Evolutionary conservation across 2,797 vertebrate genomes (phyloP).

Genomic region (Rhynchonycteris naso): DNA sequence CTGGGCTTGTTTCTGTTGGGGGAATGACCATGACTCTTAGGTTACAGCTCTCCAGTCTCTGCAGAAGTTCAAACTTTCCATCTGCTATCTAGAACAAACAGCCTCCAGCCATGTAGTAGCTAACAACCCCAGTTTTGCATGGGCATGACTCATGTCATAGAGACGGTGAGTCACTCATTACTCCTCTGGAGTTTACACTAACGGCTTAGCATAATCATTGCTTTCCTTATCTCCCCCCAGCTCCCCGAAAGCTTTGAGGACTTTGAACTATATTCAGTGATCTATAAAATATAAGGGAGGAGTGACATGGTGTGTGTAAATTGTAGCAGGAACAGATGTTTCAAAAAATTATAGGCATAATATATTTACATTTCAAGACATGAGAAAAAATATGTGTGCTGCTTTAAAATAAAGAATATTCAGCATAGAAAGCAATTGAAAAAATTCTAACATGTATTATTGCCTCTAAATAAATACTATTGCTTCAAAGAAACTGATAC

Average conservation of each 20-base stretch:
- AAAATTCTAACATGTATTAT: constrained; percentile 11
- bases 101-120: not conserved
- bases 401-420: constrained; percentile 1
- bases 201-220: not conserved
- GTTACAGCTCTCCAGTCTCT: not conserved
- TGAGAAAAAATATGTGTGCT: not conserved
- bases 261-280: not conserved
- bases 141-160: not conserved
- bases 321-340: not conserved
- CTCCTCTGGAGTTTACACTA: constrained; percentile 13
- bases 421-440: not conserved
- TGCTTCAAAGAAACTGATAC: not conserved
- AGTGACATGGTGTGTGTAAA: not conserved
- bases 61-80: not conserved
- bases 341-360: not conserved
- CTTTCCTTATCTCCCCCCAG: fast-evolving
- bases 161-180: constrained; percentile 20
- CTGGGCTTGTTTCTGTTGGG: not conserved
- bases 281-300: not conserved
- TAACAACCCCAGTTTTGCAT: not conserved
- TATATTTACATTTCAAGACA: constrained; percentile 37
- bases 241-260: not conserved
- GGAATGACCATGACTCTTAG: not conserved
- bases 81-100: constrained; percentile 17
- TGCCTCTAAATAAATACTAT: not conserved